Conservation (phyloP, 1,140 invertebrate genomes). For the Micrasema minimum region DNA sequence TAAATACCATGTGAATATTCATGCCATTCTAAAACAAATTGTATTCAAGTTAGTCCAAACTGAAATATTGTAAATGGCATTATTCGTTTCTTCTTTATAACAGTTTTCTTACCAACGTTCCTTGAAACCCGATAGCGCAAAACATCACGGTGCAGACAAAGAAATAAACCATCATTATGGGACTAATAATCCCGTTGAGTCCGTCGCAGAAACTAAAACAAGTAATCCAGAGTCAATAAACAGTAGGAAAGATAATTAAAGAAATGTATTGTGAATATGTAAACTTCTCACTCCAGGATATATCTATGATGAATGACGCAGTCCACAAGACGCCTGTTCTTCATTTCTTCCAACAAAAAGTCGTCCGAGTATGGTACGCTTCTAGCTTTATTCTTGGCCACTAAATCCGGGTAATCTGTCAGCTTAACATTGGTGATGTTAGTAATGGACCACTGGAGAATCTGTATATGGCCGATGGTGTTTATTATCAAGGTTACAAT, state of each 20-base stretch:
- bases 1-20: slow-evolving; percentile 54
- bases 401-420: background rate
- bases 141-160: slow-evolving; percentile 55
- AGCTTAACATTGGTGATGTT: slow-evolving; percentile 27
- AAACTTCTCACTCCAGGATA: slow-evolving; percentile 25
- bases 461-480: slow-evolving; percentile 50
- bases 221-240: background rate
- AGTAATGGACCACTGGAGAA: slow-evolving; percentile 47
- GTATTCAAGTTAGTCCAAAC: too few species aligned
- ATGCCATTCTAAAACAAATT: slow-evolving; percentile 52
- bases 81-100: too few species aligned
- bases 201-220: slow-evolving; percentile 53
- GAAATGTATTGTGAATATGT: background rate
- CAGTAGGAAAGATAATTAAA: too few species aligned
- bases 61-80: too few species aligned
- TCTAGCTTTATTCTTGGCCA: too few species aligned
- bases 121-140: slow-evolving; percentile 58
- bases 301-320: slow-evolving; percentile 54
- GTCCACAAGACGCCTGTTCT: slow-evolving; percentile 33
- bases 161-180: slow-evolving; percentile 58
- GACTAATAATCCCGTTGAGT: slow-evolving; percentile 54
- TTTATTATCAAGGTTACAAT: slow-evolving; percentile 51
- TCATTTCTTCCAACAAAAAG: background rate
- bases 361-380: background rate
- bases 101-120: slow-evolving; percentile 56